phyloP scores from a whole-genome alignment of 2,888 invertebrate species.

The Liopterus haemorrhoidalis region DNA sequence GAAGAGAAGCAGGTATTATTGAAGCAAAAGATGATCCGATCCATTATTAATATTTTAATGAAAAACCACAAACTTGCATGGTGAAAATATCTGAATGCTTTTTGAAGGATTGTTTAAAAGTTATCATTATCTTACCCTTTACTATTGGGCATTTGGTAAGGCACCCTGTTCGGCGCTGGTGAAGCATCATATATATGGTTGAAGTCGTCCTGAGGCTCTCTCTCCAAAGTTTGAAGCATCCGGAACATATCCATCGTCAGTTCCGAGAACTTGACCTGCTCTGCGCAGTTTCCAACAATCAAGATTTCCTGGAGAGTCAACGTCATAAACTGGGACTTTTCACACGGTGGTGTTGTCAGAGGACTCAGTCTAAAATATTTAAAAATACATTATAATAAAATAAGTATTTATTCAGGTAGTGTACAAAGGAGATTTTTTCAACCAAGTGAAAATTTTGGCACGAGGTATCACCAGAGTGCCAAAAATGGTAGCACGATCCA shows the following conservation, averaged over 20 bases:
- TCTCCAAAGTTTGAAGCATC: conserved; percentile 90
- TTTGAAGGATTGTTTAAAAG: not conserved
- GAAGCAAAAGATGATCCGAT: not conserved
- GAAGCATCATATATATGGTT: conserved; percentile 68
- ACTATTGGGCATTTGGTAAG: conserved; percentile 45
- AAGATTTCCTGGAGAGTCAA: conserved; percentile 87
- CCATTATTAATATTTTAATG: no score
- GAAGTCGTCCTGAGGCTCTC: conserved; percentile 80
- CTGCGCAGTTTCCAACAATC: conserved; percentile 87
- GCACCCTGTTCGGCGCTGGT: conserved; percentile 62
- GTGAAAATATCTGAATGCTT: no score
- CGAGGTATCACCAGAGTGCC: no score
- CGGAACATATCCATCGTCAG: conserved; percentile 97
- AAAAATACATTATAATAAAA: no score
- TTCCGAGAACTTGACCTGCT: conserved; percentile 95
- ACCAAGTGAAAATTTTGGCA: no score
- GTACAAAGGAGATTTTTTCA: no score
- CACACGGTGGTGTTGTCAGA: conserved; percentile 78
- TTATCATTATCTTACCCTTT: conserved; percentile 38
- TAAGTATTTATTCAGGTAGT: no score
- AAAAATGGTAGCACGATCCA: no score
- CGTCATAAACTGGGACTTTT: conserved; percentile 79
- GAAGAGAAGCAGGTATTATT: not conserved
- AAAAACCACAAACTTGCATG: not conserved
- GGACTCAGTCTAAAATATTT: conserved; percentile 62